Base-by-base conservation (phyloP, 2,797 vertebrate species). In the Gallirallus australis region DNA sequence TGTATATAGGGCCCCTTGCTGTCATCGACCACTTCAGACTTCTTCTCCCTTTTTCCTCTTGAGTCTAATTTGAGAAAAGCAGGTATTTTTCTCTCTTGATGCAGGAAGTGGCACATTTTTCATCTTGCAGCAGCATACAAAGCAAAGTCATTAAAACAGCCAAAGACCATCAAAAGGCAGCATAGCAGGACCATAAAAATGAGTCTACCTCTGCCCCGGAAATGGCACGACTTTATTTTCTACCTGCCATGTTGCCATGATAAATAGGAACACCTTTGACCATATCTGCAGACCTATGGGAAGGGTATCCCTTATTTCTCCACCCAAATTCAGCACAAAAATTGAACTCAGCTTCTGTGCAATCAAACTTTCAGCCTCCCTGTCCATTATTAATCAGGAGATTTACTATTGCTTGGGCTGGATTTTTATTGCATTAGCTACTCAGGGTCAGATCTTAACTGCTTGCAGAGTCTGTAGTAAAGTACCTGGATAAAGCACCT, bases 141-240 rank as follows among this genome's bases (percentile, higher is more conserved):
- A 92, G 79, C 64, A 89, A 95, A 95, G 65, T 65, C 57, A 90
- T 94, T 96, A 90, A 96, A 97, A 77, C 70, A 97, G 31, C 65
- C 84, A 93, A 96, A 97, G 79, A 95, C 65, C 86, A 86, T 95
- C 91, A 80, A 73, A 94, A 94, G 68, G 68, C 89, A 90, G 81
- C 54, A 59, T 93, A 89, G 92, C 93, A 93, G 91, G 65, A 82
- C 59, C 65, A 65, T 95, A 96, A 95, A 97, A 97, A 96, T 94
- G 71, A 96, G 21, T 65, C 48, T 82, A 96, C 92, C 94, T 96
- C 48, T 91, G 90, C 59, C 86, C 88, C 40, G 3, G 83, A 96
- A 95, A 96, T 52, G 63, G 59, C 89, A 75, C 75, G 92, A 60
- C 92, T 94, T 95, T 95, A 94, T 96, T 94, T 94, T 68, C 59